Conservation (phyloP, 2,888 invertebrate genomes). For the Gymnosoma rotundatum region DNA sequence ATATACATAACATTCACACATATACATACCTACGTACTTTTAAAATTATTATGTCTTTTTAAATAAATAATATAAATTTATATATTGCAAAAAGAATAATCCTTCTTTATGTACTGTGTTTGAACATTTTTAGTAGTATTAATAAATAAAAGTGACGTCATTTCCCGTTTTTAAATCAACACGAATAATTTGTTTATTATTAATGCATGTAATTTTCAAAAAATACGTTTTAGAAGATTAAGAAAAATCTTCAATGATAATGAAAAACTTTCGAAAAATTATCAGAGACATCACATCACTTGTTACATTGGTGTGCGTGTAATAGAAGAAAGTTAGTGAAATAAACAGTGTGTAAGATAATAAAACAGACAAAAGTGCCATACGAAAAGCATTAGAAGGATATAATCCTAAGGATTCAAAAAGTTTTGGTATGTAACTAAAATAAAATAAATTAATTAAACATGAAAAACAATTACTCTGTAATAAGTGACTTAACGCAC, state of each 20-base stretch:
- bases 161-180: constrained; percentile 52
- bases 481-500: no score
- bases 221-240: constrained; percentile 55
- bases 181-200: constrained; percentile 58
- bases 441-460: background rate
- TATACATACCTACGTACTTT: background rate
- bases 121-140: constrained; percentile 21
- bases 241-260: constrained; percentile 61
- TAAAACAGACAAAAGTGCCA: constrained; percentile 68
- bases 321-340: background rate
- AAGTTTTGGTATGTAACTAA: constrained; percentile 76
- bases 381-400: constrained; percentile 55
- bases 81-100: constrained; percentile 16
- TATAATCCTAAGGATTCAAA: constrained; percentile 76
- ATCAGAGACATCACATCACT: background rate
- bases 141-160: constrained; percentile 66
- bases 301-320: background rate
- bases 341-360: constrained; percentile 49
- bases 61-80: background rate
- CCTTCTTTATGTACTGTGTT: constrained; percentile 18
- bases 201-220: constrained; percentile 52
- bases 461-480: no score
- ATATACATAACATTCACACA: background rate
- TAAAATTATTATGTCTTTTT: background rate
- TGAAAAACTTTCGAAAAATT: constrained; percentile 29